phyloP scores from a whole-genome alignment of 2,888 invertebrate genomes.

The Dendrolimus houi region DNA sequence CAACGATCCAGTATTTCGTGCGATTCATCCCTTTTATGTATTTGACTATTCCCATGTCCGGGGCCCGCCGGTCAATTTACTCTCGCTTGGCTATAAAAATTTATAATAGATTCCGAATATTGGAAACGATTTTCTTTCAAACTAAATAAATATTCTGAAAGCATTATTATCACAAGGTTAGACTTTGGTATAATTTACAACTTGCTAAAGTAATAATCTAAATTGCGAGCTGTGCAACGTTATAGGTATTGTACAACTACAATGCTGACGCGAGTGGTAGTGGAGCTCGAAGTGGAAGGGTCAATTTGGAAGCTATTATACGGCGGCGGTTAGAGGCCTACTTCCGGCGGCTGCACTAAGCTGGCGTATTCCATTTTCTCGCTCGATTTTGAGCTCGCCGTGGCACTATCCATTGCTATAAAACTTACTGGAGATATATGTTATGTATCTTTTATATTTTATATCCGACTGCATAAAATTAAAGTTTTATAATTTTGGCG shows the following conservation, averaged over 20 bases:
- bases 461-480: too few relatives aligned
- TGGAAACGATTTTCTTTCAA: too few relatives aligned
- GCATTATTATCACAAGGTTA: too few relatives aligned
- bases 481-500: too few relatives aligned
- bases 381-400: constrained; percentile 57
- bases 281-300: constrained; percentile 54
- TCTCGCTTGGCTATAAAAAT: constrained; percentile 61
- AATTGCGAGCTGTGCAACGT: not conserved
- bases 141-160: too few relatives aligned
- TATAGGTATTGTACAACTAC: constrained; percentile 15
- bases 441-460: too few relatives aligned
- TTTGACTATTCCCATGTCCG: constrained; percentile 61
- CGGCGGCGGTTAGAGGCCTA: constrained; percentile 69
- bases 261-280: constrained; percentile 36
- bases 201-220: not conserved
- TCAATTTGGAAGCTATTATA: constrained; percentile 74
- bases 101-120: constrained; percentile 20
- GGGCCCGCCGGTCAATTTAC: constrained; percentile 46
- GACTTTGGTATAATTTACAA: not conserved
- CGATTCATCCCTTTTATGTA: constrained; percentile 72
- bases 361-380: constrained; percentile 62
- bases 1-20: constrained; percentile 67
- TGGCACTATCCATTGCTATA: too few relatives aligned
- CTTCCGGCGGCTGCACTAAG: constrained; percentile 74
- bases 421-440: too few relatives aligned